phyloP scores from a whole-genome alignment of 2,113 vertebrate genomes.

The Clarias magur region DNA sequence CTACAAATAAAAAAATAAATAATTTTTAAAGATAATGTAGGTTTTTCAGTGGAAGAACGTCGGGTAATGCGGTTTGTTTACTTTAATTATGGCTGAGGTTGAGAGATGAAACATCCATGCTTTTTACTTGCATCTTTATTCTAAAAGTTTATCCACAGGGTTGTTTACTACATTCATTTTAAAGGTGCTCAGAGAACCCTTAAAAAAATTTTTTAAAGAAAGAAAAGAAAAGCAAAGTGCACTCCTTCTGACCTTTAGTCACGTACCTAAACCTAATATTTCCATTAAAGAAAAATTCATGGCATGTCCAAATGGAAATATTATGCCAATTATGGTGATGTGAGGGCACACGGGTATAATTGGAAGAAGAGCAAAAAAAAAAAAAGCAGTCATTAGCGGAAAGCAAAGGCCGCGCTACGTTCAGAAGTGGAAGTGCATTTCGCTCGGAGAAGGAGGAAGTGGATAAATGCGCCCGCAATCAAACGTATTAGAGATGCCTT shows the following conservation, averaged over 20 bases:
- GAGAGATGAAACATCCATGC: neutral
- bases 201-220: neutral
- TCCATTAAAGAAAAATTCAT: slow-evolving; percentile 56
- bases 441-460: slow-evolving; percentile 44
- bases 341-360: slow-evolving; percentile 51
- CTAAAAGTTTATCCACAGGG: neutral
- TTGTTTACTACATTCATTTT: neutral
- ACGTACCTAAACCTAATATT: slow-evolving; percentile 39
- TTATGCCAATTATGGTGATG: slow-evolving; percentile 57
- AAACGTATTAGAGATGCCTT: slow-evolving; percentile 46
- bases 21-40: neutral
- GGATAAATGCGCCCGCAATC: slow-evolving; percentile 51
- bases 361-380: slow-evolving; percentile 41
- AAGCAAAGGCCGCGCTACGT: slow-evolving; percentile 44
- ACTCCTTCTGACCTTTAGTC: slow-evolving; percentile 40
- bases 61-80: neutral
- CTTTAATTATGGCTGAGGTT: neutral
- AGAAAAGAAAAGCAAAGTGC: neutral
- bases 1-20: neutral
- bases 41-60: neutral
- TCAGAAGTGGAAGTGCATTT: slow-evolving; percentile 54
- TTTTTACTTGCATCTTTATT: neutral
- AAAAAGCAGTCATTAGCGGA: slow-evolving; percentile 39
- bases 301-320: slow-evolving; percentile 56
- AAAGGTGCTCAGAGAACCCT: slow-evolving; percentile 26